A percentile compares a stretch with the other conserved stretches of the same genome.
These are phyloP conservation scores for Camponotus pennsylvanicus DNA, from an alignment of 1,140 invertebrate genomes.

Conservation along the genomic window DNA sequence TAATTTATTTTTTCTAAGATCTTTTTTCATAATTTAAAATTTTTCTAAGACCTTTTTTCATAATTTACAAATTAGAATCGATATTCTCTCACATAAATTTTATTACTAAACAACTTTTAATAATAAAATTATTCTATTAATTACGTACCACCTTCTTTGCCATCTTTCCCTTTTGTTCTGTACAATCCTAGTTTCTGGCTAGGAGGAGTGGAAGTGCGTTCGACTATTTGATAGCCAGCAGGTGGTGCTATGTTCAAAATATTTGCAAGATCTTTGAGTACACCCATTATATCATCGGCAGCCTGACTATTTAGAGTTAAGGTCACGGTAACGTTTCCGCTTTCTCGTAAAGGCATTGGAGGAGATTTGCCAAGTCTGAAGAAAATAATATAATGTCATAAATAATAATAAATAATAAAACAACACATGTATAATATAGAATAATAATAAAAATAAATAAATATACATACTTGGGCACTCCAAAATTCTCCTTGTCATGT, in stretches of 20 bases:
- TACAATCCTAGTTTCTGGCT: slow-evolving; percentile 94
- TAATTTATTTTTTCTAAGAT: neutral
- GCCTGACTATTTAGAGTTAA: slow-evolving; percentile 95
- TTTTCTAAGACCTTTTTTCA: slow-evolving; percentile 1
- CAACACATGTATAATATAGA: neutral
- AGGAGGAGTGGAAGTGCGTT: slow-evolving; percentile 92
- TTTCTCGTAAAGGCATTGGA: slow-evolving; percentile 89
- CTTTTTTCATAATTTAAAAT: neutral
- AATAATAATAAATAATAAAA: slow-evolving; percentile 31
- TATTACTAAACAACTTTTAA: slow-evolving; percentile 9
- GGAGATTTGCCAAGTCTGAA: slow-evolving; percentile 85
- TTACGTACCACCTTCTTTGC: slow-evolving; percentile 91
- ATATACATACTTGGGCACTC: slow-evolving; percentile 79
- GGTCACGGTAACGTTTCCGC: slow-evolving; percentile 96
- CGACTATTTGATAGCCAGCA: slow-evolving; percentile 94
- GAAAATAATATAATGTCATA: slow-evolving; percentile 6
- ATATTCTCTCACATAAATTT: neutral
- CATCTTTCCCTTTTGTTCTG: slow-evolving; percentile 93
- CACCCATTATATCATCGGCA: slow-evolving; percentile 96
- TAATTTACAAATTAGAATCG: neutral
- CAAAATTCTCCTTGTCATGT: slow-evolving; percentile 87
- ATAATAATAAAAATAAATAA: slow-evolving; percentile 33
- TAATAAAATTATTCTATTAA: slow-evolving; percentile 22
- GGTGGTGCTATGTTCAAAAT: slow-evolving; percentile 96
- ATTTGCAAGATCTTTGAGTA: slow-evolving; percentile 95